Percentiles rank a stretch among this genome's conserved stretches.
These are phyloP conservation scores for Drosophila funebris DNA, from an alignment of 1,140 invertebrate genomes.

Conservation along the genomic window DNA sequence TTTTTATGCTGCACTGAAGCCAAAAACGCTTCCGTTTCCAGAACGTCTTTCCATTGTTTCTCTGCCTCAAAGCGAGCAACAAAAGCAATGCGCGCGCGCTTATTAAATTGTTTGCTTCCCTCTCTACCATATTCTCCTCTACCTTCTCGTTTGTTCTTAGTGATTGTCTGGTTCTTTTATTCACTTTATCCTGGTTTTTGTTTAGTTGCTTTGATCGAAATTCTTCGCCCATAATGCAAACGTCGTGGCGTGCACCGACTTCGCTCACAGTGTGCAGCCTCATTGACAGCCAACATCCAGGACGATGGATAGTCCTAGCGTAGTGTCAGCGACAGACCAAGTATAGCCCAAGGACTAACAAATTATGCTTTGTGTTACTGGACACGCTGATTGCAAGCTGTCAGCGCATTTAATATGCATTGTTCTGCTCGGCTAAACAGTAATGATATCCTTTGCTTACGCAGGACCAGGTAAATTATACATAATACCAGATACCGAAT, in stretches of 20 bases:
- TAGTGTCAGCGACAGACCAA: conserved; percentile 28
- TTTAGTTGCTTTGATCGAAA: conserved; percentile 62
- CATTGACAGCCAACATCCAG: conserved; percentile 48
- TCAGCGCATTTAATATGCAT: conserved; percentile 27
- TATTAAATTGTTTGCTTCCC: conserved; percentile 63
- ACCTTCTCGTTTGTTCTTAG: conserved; percentile 8
- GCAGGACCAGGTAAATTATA: not conserved
- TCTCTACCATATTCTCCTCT: not conserved
- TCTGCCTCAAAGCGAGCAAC: conserved; percentile 14
- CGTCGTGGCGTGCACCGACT: conserved; percentile 27
- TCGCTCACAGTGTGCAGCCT: conserved; percentile 20
- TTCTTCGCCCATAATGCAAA: conserved; percentile 62
- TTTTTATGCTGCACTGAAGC: conserved; percentile 73
- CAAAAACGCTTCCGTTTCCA: conserved; percentile 57
- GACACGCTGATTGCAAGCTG: conserved; percentile 29
- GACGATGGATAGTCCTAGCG: not conserved
- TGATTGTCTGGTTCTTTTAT: conserved; percentile 21
- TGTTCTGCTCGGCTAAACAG: conserved; percentile 5
- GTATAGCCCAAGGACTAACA: conserved; percentile 25
- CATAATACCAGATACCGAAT: not conserved
- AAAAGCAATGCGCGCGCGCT: conserved; percentile 52
- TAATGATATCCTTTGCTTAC: not conserved
- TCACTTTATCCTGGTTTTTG: conserved; percentile 30
- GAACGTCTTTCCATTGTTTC: conserved; percentile 51
- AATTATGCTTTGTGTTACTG: conserved; percentile 9